phyloP scores from a whole-genome alignment of 1,140 invertebrate genomes.

The Drosophila murphyi region DNA sequence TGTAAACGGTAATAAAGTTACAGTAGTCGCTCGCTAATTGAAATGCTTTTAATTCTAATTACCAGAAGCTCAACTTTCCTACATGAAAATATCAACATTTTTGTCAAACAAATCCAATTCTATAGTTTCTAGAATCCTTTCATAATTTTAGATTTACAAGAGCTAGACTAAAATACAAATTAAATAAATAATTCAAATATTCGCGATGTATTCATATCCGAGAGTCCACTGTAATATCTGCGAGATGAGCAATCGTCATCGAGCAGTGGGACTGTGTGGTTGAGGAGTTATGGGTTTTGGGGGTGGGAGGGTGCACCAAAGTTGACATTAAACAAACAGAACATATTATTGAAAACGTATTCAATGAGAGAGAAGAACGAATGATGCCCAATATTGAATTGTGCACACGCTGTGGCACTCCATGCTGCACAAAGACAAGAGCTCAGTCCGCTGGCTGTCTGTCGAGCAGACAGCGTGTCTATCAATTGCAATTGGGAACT shows the following conservation, averaged over 20 bases:
- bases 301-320: conserved; percentile 36
- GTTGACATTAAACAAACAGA: conserved; percentile 77
- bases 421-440: conserved; percentile 25
- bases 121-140: no score
- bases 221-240: conserved; percentile 15
- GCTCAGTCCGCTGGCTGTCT: conserved; percentile 18
- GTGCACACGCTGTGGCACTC: conserved; percentile 75
- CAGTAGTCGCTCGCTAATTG: not conserved
- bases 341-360: conserved; percentile 51
- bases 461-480: conserved; percentile 68
- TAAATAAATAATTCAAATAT: no score
- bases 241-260: conserved; percentile 8
- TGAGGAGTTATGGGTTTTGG: not conserved
- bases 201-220: not conserved
- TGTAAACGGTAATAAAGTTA: not conserved
- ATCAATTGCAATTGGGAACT: conserved; percentile 50
- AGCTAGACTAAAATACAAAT: no score
- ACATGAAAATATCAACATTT: no score
- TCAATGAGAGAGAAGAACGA: conserved; percentile 28
- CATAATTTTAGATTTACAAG: no score
- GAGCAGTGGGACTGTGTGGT: conserved; percentile 6
- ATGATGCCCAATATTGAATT: conserved; percentile 68
- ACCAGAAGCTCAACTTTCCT: no score
- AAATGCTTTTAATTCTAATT: not conserved
- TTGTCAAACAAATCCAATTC: no score